phyloP scores from a whole-genome alignment of 2,888 invertebrate species.

The Hirtodrosophila cameraria region DNA sequence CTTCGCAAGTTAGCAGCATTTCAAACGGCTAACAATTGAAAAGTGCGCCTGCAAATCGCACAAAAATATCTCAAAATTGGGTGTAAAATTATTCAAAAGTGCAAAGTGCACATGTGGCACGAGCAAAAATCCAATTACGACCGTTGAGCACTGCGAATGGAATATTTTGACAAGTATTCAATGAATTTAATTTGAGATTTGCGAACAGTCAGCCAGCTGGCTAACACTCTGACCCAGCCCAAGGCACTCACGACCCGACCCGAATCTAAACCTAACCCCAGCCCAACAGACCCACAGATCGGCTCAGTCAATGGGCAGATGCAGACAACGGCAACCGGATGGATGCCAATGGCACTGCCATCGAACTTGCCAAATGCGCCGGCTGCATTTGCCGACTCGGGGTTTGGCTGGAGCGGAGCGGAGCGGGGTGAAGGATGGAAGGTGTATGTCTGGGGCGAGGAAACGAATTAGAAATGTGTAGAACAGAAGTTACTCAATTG shows the following conservation, averaged over 20 bases:
- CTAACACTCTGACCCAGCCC: conserved; percentile 35
- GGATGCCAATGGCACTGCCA: conserved; percentile 33
- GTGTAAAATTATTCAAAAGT: conserved; percentile 65
- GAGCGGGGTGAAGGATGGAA: not conserved
- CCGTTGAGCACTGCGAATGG: conserved; percentile 43
- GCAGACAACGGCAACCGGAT: conserved; percentile 38
- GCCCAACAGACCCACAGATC: conserved; percentile 12
- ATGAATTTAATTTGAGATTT: conserved; percentile 79
- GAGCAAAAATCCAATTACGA: conserved; percentile 71
- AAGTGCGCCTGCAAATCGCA: not conserved
- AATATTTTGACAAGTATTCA: conserved; percentile 78
- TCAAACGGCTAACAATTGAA: conserved; percentile 21
- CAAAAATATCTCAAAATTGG: conserved; percentile 25
- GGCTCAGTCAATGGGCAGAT: conserved; percentile 38
- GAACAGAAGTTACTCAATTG: conserved; percentile 76
- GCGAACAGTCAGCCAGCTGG: conserved; percentile 46
- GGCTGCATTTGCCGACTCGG: conserved; percentile 17
- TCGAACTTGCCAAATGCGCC: conserved; percentile 35
- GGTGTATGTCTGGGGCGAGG: conserved; percentile 15
- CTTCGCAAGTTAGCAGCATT: conserved; percentile 16
- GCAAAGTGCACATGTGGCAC: conserved; percentile 71
- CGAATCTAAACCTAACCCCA: conserved; percentile 6
- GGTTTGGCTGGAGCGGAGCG: not conserved
- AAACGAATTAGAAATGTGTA: conserved; percentile 78
- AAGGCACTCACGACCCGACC: conserved; percentile 1